Evolutionary conservation across 1,140 invertebrate species (phyloP).

Genomic region (Sarcophaga bullata): DNA sequence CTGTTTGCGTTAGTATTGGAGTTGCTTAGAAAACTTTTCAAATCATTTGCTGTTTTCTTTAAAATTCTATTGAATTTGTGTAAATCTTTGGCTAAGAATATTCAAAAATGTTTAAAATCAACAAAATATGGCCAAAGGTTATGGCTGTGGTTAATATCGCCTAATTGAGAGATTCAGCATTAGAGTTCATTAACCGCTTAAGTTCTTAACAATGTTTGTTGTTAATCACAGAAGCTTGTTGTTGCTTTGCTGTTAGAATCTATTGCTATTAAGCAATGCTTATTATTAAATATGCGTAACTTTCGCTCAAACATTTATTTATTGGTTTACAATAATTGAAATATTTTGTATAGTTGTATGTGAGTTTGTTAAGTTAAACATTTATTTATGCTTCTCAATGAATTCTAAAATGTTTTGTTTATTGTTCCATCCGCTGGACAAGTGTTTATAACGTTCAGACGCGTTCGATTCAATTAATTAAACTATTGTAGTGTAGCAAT

Average conservation of each 20-base stretch:
- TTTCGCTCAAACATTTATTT: not conserved
- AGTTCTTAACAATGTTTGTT: not conserved
- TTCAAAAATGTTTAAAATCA: not conserved
- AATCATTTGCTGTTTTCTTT: slow-evolving; percentile 10
- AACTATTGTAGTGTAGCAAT: too few species aligned
- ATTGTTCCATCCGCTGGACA: too few species aligned
- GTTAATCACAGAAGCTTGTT: not conserved
- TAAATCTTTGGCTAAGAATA: too few species aligned
- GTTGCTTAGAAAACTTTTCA: not conserved
- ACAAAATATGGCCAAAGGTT: slow-evolving; percentile 13
- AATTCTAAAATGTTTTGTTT: too few species aligned
- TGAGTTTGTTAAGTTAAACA: too few species aligned
- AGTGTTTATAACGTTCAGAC: too few species aligned
- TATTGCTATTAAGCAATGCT: not conserved
- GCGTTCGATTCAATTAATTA: too few species aligned
- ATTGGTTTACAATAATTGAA: not conserved
- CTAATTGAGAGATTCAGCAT: not conserved
- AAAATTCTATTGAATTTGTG: too few species aligned
- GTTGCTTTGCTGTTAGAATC: not conserved
- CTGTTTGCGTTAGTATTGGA: not conserved
- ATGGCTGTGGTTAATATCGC: not conserved
- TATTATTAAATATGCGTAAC: not conserved
- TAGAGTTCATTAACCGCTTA: slow-evolving; percentile 44
- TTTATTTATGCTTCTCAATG: too few species aligned
- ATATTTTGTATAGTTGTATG: too few species aligned